Evolutionary conservation across 64 coral and sea anemone genomes (phyloP), one percentile per base, ranked within the genome.

Genomic region (Cladopsammia gracilis): DNA sequence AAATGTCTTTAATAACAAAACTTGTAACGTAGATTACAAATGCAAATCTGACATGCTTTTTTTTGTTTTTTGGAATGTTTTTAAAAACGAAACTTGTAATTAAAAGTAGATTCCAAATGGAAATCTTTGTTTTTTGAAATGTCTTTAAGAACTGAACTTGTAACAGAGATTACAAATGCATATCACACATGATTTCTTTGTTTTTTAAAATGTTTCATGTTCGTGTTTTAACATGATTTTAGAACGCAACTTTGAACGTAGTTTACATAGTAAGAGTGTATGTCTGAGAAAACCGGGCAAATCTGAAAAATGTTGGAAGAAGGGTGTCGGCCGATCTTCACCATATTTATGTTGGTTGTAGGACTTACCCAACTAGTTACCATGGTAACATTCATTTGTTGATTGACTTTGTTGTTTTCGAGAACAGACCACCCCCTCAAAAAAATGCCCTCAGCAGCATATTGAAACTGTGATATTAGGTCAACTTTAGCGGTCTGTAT

Each of bases 81-180:
- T 70, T 26, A 70, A 65, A 15, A 65, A 70, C 20, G 9, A 70
- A 70, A 70, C 67, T 70, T 70, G 67, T 70, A n/a, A n/a, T n/a
- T n/a, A n/a, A 70, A 70, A n/a, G n/a, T 24, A 70, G 67, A 70
- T 70, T 26, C 23, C 67, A 70, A 70, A 70, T 70, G 67, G 3
- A 23, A 70, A 70, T 70, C 43, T 50, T 49, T 76, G 43, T 76
- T 53, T 76, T 76, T 76, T 47, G 8, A 52, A 76, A 68, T 68
- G 20, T 76, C 74, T 76, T 76, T 53, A 76, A 76, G 74, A 76
- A 76, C 47, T 76, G 20, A 76, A 76, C 74, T 51, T 76, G 74
- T 76, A 54, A 76, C 47, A 53, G 46, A 76, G 74, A 76, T 53
- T 53, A 76, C 0, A 76, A 48, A 53, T 76, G 49, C 47, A 51